Base-by-base conservation (phyloP, 2,113 vertebrate genomes). In the Paraplagusia blochii region DNA sequence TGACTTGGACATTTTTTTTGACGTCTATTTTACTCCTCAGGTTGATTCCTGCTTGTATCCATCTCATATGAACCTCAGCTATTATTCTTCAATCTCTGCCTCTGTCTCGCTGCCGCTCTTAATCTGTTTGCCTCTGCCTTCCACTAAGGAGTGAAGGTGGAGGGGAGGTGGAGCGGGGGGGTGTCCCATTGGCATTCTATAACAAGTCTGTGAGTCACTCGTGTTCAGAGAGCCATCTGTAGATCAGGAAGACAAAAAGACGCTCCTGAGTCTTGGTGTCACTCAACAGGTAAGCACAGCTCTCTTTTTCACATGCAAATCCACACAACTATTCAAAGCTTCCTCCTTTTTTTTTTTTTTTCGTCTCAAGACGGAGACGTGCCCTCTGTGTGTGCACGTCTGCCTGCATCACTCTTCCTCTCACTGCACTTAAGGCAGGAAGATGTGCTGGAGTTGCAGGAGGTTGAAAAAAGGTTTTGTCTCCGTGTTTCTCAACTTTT, bases 271-370 rank as follows among this genome's bases (percentile, higher is more conserved):
- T 79, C 77, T 81, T 17, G 58, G 74, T 58, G 61, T 69, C 77
- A 77, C 73, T 86, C 87, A 86, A 88, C 87, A 89, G 89, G 90
- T 90, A 81, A 84, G 85, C 78, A 51, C 45, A 35, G 42, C 63
- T 77, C 59, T 45, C 63, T 82, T 52, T 65, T 79, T 79, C 67
- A 77, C 70, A 83, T 85, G 80, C 84, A 86, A 87, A 86, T 88
- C 66, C 61, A 44, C 64, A 72, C 59, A 75, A 73, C 47, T 55
- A 63, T 74, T 85, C 77, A 87, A 86, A 88, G 74, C 69, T 69
- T 58, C 72, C 43, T 44, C n/a, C n/a, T 10, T 36, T 38, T n/a
- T 49, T 70, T 53, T 47, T 58, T 56, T 29, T 6, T 29, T 29
- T 6, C n/a, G n/a, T n/a, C 22, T 29, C 22, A 12, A 53, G 12